These are phyloP conservation scores for Characodon lateralis DNA, from an alignment of 2,797 vertebrate species.

Conservation along the genomic window DNA sequence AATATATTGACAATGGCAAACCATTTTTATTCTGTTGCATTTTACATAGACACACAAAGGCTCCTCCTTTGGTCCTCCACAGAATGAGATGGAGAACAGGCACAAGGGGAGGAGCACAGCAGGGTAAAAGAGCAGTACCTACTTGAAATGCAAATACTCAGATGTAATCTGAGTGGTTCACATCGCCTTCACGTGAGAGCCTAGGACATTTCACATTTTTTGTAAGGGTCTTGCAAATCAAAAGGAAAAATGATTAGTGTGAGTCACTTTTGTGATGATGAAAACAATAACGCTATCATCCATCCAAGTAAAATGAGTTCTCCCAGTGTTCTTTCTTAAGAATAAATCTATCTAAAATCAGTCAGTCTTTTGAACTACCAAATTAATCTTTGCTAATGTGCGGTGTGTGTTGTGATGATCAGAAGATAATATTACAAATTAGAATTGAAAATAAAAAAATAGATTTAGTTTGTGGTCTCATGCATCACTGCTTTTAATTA, in stretches of 20 bases:
- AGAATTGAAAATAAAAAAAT: slow-evolving; percentile 27
- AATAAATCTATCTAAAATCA: neutral
- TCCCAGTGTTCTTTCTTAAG: too few relatives aligned
- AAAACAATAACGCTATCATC: neutral
- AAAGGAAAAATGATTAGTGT: neutral
- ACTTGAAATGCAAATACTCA: too few relatives aligned
- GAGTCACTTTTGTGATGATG: neutral
- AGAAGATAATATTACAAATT: slow-evolving; percentile 53
- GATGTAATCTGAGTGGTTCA: too few relatives aligned
- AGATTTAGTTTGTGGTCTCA: slow-evolving; percentile 37
- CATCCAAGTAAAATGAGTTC: too few relatives aligned
- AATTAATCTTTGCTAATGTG: neutral
- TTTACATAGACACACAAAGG: too few relatives aligned
- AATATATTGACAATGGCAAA: too few relatives aligned
- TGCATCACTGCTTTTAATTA: slow-evolving; percentile 63
- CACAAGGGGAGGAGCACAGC: neutral
- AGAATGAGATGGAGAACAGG: neutral
- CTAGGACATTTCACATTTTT: too few relatives aligned
- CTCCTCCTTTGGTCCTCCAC: too few relatives aligned
- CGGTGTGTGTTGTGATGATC: neutral
- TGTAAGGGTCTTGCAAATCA: too few relatives aligned
- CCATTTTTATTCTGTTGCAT: too few relatives aligned
- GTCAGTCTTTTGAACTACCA: neutral
- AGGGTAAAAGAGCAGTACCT: neutral
- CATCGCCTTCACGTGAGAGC: too few relatives aligned